Evolutionary conservation across 30 jellyfish, hydroid and myxozoan species (phyloP).

Genomic region (Cassiopea xamachana): DNA sequence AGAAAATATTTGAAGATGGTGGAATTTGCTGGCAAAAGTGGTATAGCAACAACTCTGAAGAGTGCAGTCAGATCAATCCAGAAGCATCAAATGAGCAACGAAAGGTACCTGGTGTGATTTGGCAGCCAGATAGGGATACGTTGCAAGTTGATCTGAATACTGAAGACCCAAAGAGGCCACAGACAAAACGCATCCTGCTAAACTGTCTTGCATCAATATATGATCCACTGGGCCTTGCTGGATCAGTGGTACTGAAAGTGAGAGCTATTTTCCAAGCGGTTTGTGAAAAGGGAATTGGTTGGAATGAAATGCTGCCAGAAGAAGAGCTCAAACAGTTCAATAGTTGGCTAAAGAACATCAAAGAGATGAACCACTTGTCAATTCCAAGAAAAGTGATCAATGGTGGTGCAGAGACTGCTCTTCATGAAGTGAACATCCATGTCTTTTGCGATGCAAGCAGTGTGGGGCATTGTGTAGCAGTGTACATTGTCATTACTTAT

Average conservation of each 20-base stretch:
- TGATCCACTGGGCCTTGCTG: conserved; percentile 48
- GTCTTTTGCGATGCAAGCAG: conserved; percentile 51
- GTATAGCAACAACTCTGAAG: conserved; percentile 27
- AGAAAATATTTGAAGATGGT: conserved; percentile 34
- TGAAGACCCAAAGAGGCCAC: neutral
- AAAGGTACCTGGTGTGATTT: conserved; percentile 25
- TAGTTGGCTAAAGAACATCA: neutral
- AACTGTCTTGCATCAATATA: conserved; percentile 23
- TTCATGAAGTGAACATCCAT: neutral
- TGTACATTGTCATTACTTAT: conserved; percentile 9
- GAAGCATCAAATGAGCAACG: conserved; percentile 21
- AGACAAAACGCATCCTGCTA: conserved; percentile 11
- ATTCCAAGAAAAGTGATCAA: neutral
- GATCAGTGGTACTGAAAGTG: conserved; percentile 20
- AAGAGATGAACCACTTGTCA: neutral
- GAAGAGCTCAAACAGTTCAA: conserved; percentile 21
- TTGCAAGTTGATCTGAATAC: conserved; percentile 1
- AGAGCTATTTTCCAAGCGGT: neutral
- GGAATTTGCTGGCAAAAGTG: conserved; percentile 32
- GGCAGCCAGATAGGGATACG: conserved; percentile 14
- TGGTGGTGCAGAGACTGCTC: neutral
- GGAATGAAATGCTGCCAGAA: conserved; percentile 38
- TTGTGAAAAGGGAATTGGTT: conserved; percentile 13
- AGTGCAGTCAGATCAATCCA: conserved; percentile 24
- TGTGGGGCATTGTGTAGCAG: conserved; percentile 48